Conservation (phyloP, 2,888 invertebrate species). For the Nesidiocoris tenuis region DNA sequence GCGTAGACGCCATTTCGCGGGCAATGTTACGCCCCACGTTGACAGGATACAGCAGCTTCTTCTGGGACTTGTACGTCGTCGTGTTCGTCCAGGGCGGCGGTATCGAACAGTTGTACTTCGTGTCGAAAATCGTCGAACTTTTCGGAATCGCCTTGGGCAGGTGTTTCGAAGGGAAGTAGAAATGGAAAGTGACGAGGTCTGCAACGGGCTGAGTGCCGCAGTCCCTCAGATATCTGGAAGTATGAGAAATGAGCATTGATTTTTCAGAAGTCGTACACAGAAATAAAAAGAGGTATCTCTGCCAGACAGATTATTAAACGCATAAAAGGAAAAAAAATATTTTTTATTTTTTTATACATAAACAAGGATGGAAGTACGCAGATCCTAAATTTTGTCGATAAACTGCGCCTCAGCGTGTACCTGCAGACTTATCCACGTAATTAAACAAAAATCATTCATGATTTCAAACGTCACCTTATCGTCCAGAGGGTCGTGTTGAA, state of each 20-base stretch:
- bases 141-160: constrained; percentile 67
- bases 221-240: constrained; percentile 71
- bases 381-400: too few relatives aligned
- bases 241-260: too few relatives aligned
- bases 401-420: too few relatives aligned
- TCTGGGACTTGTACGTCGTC: constrained; percentile 74
- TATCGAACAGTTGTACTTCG: constrained; percentile 70
- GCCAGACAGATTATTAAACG: too few relatives aligned
- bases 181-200: constrained; percentile 81
- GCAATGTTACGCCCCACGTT: constrained; percentile 90
- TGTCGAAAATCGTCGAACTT: constrained; percentile 54
- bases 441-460: too few relatives aligned
- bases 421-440: too few relatives aligned
- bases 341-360: too few relatives aligned
- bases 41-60: constrained; percentile 82
- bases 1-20: constrained; percentile 75
- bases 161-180: constrained; percentile 84
- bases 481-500: constrained; percentile 74
- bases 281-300: too few relatives aligned
- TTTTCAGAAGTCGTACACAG: too few relatives aligned
- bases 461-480: too few relatives aligned
- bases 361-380: too few relatives aligned
- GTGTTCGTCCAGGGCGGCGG: constrained; percentile 70
- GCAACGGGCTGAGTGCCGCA: constrained; percentile 71
- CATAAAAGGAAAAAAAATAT: too few relatives aligned